Evolutionary conservation across 1,140 invertebrate genomes (phyloP).

Genomic region (Plectrocnemia conspersa): DNA sequence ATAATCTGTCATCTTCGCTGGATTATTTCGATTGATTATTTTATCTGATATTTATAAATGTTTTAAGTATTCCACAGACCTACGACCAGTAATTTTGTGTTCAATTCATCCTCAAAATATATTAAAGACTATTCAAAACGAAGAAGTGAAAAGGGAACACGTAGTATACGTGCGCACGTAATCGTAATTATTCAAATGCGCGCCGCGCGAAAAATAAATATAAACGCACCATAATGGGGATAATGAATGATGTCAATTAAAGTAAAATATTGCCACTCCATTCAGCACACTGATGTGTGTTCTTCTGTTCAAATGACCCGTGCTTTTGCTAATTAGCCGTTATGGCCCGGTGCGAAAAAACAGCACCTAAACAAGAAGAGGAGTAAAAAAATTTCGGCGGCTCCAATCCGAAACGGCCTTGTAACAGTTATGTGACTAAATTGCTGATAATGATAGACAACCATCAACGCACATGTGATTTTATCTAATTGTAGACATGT

Average conservation of each 20-base stretch:
- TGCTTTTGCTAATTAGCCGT: not conserved
- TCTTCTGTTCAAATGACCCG: constrained; percentile 1
- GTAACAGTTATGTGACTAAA: too few species aligned
- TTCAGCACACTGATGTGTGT: not conserved
- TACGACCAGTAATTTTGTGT: not conserved
- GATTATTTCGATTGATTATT: not conserved
- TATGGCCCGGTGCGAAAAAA: not conserved
- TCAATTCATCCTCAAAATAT: too few species aligned
- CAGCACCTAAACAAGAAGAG: too few species aligned
- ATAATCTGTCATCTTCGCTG: too few species aligned
- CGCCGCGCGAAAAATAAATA: not conserved
- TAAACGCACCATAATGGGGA: not conserved
- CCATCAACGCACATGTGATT: too few species aligned
- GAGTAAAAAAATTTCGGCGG: not conserved
- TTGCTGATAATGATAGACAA: too few species aligned
- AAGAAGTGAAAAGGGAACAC: too few species aligned
- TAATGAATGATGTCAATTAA: constrained; percentile 5
- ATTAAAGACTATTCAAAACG: too few species aligned
- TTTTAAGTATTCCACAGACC: not conserved
- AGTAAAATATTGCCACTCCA: not conserved
- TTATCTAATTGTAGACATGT: too few species aligned
- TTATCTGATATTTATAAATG: not conserved
- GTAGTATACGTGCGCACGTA: not conserved
- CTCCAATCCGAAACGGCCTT: too few species aligned
- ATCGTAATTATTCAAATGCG: not conserved